These are phyloP conservation scores for Aix galericulata DNA, from an alignment of 2,113 vertebrate genomes.

Conservation along the genomic window DNA sequence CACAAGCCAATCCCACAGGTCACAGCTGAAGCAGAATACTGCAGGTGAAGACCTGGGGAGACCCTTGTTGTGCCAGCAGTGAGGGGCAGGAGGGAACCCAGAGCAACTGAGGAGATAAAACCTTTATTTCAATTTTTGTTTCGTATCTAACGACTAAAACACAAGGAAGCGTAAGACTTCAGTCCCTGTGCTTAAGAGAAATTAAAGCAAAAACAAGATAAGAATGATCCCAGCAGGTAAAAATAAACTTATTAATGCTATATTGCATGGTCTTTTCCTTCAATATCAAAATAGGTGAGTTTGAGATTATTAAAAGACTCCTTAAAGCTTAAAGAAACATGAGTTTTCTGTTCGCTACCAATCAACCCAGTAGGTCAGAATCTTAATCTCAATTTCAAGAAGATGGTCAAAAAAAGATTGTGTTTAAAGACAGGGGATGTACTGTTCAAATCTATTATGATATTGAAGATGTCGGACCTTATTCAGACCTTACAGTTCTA, in stretches of 20 bases:
- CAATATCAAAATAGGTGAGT: not conserved
- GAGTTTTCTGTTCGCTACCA: not conserved
- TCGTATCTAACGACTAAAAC: not conserved
- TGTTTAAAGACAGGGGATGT: not conserved
- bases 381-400: not conserved
- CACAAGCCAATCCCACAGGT: not conserved
- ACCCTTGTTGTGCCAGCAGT: not conserved
- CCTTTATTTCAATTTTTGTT: not conserved
- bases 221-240: not conserved
- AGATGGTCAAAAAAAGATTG: accelerated
- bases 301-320: not conserved
- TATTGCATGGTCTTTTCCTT: not conserved
- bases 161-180: not conserved
- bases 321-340: not conserved
- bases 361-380: not conserved
- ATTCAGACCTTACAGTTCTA: not conserved
- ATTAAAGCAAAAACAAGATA: not conserved
- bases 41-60: not conserved
- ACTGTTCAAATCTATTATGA: not conserved
- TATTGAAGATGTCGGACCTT: not conserved
- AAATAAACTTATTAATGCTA: not conserved
- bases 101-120: not conserved
- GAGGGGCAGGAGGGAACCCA: not conserved
- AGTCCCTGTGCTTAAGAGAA: not conserved
- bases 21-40: not conserved